phyloP scores from a whole-genome alignment of 1,140 invertebrate genomes.

The Pogonomyrmex californicus region DNA sequence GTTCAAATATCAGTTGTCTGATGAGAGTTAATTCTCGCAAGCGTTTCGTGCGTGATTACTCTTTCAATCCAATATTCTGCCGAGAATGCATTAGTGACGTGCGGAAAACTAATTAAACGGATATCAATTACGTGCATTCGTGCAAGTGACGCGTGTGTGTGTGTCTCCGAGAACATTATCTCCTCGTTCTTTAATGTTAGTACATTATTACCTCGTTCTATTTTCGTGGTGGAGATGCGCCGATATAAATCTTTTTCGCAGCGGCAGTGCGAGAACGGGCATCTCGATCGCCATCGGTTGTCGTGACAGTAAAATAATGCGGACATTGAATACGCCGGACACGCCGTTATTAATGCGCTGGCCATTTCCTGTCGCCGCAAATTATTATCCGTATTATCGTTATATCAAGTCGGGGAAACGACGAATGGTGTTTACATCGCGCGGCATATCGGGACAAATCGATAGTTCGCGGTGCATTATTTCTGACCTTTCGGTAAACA shows the following conservation, averaged over 20 bases:
- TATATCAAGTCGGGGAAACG: neutral
- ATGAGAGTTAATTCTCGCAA: constrained; percentile 3
- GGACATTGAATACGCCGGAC: constrained; percentile 33
- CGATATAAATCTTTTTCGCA: constrained; percentile 25
- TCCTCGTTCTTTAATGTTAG: too few species aligned
- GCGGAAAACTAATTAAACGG: constrained; percentile 39
- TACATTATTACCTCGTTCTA: neutral
- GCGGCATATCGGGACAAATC: constrained; percentile 58
- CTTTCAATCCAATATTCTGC: neutral
- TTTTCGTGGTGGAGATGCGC: constrained; percentile 23
- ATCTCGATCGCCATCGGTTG: constrained; percentile 36
- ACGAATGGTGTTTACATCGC: constrained; percentile 61
- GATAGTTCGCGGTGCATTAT: constrained; percentile 47
- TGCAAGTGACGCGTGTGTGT: neutral
- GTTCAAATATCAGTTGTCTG: neutral
- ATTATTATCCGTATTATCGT: constrained; percentile 54
- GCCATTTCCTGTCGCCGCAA: constrained; percentile 34
- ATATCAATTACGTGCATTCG: constrained; percentile 29
- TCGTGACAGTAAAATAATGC: constrained; percentile 42
- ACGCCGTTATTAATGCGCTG: constrained; percentile 46
- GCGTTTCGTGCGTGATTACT: constrained; percentile 10
- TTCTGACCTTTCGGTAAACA: constrained; percentile 40
- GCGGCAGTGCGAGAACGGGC: neutral
- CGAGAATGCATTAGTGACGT: constrained; percentile 11
- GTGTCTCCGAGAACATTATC: constrained; percentile 7